Percentiles rank a stretch among this genome's conserved stretches.
These are phyloP conservation scores for Drosophila hamatofila DNA, from an alignment of 2,888 invertebrate species.

Conservation along the genomic window DNA sequence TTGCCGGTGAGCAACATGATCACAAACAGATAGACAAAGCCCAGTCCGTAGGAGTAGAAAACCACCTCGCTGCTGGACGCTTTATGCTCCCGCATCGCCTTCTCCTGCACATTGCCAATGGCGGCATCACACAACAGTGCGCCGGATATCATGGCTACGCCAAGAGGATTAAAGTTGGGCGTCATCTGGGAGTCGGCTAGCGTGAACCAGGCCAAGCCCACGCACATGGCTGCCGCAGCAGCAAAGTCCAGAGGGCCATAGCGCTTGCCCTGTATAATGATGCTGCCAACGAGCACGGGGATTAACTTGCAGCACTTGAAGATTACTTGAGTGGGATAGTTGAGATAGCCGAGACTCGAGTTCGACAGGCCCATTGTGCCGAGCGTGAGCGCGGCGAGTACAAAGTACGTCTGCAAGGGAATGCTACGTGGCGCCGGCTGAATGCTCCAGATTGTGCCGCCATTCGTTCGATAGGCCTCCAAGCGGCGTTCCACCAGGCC, in stretches of 20 bases:
- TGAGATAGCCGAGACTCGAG: conserved; percentile 96
- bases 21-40: conserved; percentile 91
- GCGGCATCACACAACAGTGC: conserved; percentile 97
- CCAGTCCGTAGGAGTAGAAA: conserved; percentile 95
- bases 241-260: conserved; percentile 93
- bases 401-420: conserved; percentile 91
- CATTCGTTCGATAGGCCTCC: conserved; percentile 83
- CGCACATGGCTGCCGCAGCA: conserved; percentile 94
- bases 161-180: conserved; percentile 90
- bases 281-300: conserved; percentile 97
- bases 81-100: conserved; percentile 93
- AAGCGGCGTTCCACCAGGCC: conserved; percentile 90
- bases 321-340: conserved; percentile 98
- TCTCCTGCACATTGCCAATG: conserved; percentile 98
- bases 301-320: conserved; percentile 99
- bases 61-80: conserved; percentile 96
- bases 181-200: conserved; percentile 91
- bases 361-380: conserved; percentile 99
- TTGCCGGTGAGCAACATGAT: conserved; percentile 91
- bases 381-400: conserved; percentile 94
- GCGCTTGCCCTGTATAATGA: conserved; percentile 95
- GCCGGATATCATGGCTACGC: conserved; percentile 91
- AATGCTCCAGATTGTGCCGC: conserved; percentile 41
- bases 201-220: conserved; percentile 96
- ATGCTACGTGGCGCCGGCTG: conserved; percentile 89